These are phyloP conservation scores for Dromius quadrimaculatus DNA, from an alignment of 2,888 invertebrate genomes.

Conservation along the genomic window DNA sequence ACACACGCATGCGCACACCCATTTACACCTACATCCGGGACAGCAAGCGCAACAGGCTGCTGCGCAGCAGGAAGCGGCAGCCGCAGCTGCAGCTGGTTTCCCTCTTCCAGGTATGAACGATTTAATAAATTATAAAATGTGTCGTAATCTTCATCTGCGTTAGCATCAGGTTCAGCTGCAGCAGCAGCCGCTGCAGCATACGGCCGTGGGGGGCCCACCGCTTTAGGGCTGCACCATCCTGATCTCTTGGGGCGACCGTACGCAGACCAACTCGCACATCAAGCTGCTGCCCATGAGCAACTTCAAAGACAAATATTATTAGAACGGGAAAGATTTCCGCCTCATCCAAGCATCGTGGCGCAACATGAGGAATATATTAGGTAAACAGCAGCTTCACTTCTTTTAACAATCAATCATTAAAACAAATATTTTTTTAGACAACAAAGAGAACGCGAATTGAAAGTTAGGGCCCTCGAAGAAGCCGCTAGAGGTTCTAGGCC, in stretches of 20 bases:
- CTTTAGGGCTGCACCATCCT: conserved; percentile 79
- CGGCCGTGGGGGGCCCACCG: conserved; percentile 67
- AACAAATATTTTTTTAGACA: conserved; percentile 65
- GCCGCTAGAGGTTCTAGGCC: conserved; percentile 81
- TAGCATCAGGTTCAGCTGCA: conserved; percentile 59
- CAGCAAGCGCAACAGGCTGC: conserved; percentile 84
- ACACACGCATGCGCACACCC: conserved; percentile 92
- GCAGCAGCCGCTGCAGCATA: conserved; percentile 70
- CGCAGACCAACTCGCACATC: conserved; percentile 84
- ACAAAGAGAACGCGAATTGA: conserved; percentile 87
- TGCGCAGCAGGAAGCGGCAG: conserved; percentile 66
- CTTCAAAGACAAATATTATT: conserved; percentile 86
- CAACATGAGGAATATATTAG: conserved; percentile 78
- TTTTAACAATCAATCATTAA: neutral
- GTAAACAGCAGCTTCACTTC: conserved; percentile 61
- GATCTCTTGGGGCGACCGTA: conserved; percentile 85
- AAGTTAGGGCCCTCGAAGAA: conserved; percentile 87
- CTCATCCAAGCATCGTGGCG: conserved; percentile 74
- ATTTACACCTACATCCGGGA: conserved; percentile 85
- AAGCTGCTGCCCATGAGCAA: conserved; percentile 86
- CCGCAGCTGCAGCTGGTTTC: conserved; percentile 65
- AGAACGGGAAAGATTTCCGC: conserved; percentile 82
- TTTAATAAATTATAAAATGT: no score
- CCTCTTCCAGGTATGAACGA: conserved; percentile 73
- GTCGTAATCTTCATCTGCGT: no score